Base-by-base conservation (phyloP, 2,888 invertebrate genomes). In the Hypomecis punctinalis region DNA sequence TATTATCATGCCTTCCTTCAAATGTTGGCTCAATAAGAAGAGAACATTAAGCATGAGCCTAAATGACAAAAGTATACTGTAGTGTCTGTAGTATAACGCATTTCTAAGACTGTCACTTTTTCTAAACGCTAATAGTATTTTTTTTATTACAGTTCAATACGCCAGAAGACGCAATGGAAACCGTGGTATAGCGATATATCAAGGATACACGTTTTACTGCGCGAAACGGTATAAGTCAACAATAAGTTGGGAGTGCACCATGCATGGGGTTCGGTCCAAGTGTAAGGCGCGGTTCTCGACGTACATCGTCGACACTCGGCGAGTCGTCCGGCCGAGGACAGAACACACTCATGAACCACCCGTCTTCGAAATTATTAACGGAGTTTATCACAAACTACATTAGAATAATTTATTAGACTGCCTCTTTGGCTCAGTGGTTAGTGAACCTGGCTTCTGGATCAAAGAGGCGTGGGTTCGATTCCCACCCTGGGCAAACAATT, bases 331-430 rank as follows among this genome's bases (percentile, higher is more conserved):
- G 9, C n/a, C 55, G 3, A 49, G 35, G 5, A 45, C 10, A 11
- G 10, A n/a, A 9, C 63, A 63, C n/a, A 58, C 0, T 6, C 63
- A 63, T 33, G 33, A 11, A 0, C 55, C 49, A 36, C 53, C 60
- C 35, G 4, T 0, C 3, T 53, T 13, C 43, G 40, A 5, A 7
- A 43, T 58, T 43, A 33, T 48, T 5, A 35, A 48, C n/a, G 57
- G 57, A 40, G 1, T 57, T 2, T 57, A 42, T 42, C 35, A 48
- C 11, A 57, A 40, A 10, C 3, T 23, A 23, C 23, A 23, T 23
- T 23, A 23, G 3, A 23, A 23, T 23, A 23, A 23, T 23, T 23
- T 23, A 23, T n/a, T n/a, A n/a, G n/a, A n/a, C n/a, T n/a, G n/a
- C n/a, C n/a, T n/a, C n/a, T n/a, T n/a, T n/a, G n/a, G n/a, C n/a